These are phyloP conservation scores for Cebuella pygmaea DNA, from an alignment of 2,797 vertebrate species.

Conservation along the genomic window DNA sequence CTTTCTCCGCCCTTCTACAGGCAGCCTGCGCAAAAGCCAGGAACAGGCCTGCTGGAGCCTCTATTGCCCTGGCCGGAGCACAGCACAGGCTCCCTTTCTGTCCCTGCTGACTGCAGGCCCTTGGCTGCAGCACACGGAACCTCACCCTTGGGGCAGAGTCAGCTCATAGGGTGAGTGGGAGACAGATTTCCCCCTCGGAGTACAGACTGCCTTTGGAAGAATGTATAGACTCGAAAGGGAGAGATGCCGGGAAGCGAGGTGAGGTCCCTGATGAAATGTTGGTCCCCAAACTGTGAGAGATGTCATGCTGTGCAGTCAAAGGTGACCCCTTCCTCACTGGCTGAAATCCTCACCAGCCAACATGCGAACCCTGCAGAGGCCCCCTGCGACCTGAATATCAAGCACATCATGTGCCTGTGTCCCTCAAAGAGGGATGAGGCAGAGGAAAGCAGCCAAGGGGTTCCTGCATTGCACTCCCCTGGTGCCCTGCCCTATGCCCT, in stretches of 20 bases:
- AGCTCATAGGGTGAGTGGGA: too few relatives aligned
- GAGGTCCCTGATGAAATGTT: rapidly evolving
- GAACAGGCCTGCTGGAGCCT: not conserved
- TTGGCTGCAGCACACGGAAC: not conserved
- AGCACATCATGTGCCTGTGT: rapidly evolving
- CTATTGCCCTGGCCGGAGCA: not conserved
- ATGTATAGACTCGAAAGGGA: not conserved
- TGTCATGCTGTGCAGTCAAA: not conserved
- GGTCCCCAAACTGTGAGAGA: not conserved
- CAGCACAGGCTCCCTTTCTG: rapidly evolving
- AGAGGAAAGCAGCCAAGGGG: too few relatives aligned
- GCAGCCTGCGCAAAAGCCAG: not conserved
- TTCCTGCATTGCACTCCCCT: rapidly evolving
- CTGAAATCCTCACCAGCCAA: not conserved
- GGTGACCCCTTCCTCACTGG: not conserved
- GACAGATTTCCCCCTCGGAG: not conserved
- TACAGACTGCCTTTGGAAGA: not conserved
- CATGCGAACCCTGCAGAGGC: rapidly evolving
- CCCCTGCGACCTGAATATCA: too few relatives aligned
- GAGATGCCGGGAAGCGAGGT: not conserved
- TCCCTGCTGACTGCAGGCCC: rapidly evolving
- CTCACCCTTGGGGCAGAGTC: not conserved
- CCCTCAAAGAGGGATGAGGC: not conserved
- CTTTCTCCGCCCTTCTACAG: not conserved
- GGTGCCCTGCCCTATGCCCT: rapidly evolving